Base-by-base conservation (phyloP, 2,888 invertebrate species). In the Brassicogethes aeneus region DNA sequence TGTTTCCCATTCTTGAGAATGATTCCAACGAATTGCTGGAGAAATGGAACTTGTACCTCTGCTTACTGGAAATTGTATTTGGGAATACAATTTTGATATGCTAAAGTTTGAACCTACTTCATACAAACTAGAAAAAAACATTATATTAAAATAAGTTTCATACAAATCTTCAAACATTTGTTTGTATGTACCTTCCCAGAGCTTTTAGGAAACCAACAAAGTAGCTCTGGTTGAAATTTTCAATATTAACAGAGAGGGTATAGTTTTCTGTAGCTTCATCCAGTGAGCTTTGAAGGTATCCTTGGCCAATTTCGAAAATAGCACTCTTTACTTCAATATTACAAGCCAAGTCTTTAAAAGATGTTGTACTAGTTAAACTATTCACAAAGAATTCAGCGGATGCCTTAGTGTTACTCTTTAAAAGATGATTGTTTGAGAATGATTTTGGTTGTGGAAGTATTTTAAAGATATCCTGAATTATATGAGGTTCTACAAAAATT, bases 361-460 rank as follows among this genome's bases (percentile, higher is more conserved):
- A 12, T 15, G 39, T 13, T 16, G 32, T 36, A 3, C 37, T 31
- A 8, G 15, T 34, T 3, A 50, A 31, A 10, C 43, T 90, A 60
- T 89, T 89, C 1, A 86, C 85, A 59, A 89, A 88, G 61, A 94
- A 94, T 52, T 88, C 89, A 2, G 92, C 85, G 0, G 90, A 89
- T 0, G 80, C 84, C 2, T 75, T 62, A 45, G 74, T 5, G 5
- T 23, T 23, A 23, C 7, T 23, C 10, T 23, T 23, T 23, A 10
- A 23, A 10, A 23, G 5, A 5, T 7, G 10, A 7, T 23, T 23
- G 5, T 5, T 7, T 7, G 23, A 23, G 10, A 23, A 23, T 23
- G 34, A 17, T 91, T 39, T 79, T 1, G 46, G 42, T 17, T 45
- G 45, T 5, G 32, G 16, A n/a, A 51, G 15, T 7, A 50, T 45